Evolutionary conservation across 2,888 invertebrate species (phyloP).

Genomic region (Drosophila colorata): DNA sequence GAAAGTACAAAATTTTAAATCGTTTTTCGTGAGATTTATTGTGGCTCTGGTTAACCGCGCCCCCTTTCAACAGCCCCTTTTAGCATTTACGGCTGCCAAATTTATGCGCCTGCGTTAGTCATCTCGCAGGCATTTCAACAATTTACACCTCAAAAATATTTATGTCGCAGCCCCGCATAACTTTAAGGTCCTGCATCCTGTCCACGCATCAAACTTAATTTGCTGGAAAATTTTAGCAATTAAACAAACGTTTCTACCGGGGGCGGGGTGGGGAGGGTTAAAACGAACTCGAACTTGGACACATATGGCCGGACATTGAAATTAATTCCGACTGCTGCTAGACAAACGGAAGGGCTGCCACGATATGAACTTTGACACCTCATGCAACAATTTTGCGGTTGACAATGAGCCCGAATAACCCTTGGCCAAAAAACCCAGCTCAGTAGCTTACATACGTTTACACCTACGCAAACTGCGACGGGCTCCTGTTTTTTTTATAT

Average conservation of each 20-base stretch:
- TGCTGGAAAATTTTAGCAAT: slow-evolving; percentile 84
- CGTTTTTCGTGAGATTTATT: slow-evolving; percentile 85
- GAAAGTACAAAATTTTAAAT: slow-evolving; percentile 78
- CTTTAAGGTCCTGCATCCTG: slow-evolving; percentile 38
- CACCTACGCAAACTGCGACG: slow-evolving; percentile 28
- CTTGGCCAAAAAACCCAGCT: slow-evolving; percentile 13
- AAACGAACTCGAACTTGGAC: slow-evolving; percentile 39
- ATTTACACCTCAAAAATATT: slow-evolving; percentile 69
- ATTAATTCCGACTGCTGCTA: slow-evolving; percentile 67
- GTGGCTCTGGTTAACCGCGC: slow-evolving; percentile 84
- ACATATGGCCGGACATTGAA: slow-evolving; percentile 73
- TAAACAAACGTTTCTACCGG: slow-evolving; percentile 59
- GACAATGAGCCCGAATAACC: slow-evolving; percentile 75
- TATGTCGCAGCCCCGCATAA: slow-evolving; percentile 40
- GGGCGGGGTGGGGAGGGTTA: not conserved
- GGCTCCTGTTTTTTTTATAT: slow-evolving; percentile 14
- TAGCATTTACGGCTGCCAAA: slow-evolving; percentile 44
- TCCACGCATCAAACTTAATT: slow-evolving; percentile 81
- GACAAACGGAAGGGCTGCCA: slow-evolving; percentile 6
- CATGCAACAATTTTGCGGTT: slow-evolving; percentile 84
- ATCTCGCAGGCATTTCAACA: slow-evolving; percentile 37
- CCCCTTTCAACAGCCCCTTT: not conserved
- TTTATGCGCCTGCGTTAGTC: slow-evolving; percentile 75
- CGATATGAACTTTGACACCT: slow-evolving; percentile 83
- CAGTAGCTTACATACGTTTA: slow-evolving; percentile 38